phyloP scores from a whole-genome alignment of 2,797 vertebrate species.

The Acipenser ruthenus region DNA sequence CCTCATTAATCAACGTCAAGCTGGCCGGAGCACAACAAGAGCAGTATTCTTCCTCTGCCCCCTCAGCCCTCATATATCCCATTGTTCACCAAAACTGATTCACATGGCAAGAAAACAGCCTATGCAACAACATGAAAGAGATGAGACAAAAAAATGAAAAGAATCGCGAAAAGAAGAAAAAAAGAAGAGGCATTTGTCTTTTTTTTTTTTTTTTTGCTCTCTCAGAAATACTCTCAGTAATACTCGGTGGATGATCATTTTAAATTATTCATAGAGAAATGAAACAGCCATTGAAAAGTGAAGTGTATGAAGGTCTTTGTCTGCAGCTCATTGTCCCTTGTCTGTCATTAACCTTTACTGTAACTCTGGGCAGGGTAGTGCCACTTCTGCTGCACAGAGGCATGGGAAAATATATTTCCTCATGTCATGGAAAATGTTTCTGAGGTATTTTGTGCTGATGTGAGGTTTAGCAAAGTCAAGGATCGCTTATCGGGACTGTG shows the following conservation, averaged over 20 bases:
- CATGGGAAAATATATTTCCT: conserved; percentile 72
- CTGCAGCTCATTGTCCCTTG: conserved; percentile 71
- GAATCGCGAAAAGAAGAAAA: conserved; percentile 52
- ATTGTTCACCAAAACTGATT: conserved; percentile 81
- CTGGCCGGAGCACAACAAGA: conserved; percentile 82
- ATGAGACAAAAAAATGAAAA: conserved; percentile 73
- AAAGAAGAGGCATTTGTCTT: conserved; percentile 72
- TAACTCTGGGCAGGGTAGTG: conserved; percentile 61
- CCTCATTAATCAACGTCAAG: conserved; percentile 99
- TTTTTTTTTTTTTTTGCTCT: conserved; percentile 40
- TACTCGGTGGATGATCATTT: conserved; percentile 74
- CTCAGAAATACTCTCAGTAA: conserved; percentile 64
- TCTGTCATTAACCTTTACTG: conserved; percentile 85
- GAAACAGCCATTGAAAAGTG: conserved; percentile 77
- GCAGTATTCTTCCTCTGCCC: conserved; percentile 78
- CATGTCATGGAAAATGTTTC: conserved; percentile 42
- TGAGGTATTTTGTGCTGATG: conserved; percentile 66
- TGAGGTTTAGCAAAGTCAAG: conserved; percentile 40
- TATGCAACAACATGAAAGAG: conserved; percentile 81
- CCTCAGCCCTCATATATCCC: conserved; percentile 79
- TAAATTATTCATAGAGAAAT: conserved; percentile 87
- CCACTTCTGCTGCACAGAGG: conserved; percentile 63
- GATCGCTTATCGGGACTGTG: conserved; percentile 38
- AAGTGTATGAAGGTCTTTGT: conserved; percentile 87
- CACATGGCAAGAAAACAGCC: conserved; percentile 78